Evolutionary conservation across 2,113 vertebrate species (phyloP).

Genomic region (Natator depressus): DNA sequence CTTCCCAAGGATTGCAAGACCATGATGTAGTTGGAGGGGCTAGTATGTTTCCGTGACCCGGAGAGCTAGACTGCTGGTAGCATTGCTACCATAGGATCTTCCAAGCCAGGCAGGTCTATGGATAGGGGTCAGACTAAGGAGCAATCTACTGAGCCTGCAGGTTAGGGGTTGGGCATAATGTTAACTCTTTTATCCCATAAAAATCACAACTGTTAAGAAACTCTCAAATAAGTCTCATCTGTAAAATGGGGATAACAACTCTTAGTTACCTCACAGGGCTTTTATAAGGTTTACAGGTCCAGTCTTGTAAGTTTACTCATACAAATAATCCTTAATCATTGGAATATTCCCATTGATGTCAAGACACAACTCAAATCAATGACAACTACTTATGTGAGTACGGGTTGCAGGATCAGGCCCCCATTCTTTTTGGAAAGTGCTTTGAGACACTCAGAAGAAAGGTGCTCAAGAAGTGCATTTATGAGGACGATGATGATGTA

Average conservation of each 20-base stretch:
- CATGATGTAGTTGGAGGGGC: neutral
- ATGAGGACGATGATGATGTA: neutral
- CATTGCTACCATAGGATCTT: neutral
- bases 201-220: neutral
- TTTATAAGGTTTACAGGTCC: neutral
- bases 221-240: neutral
- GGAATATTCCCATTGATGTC: neutral
- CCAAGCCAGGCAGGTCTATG: neutral
- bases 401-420: neutral
- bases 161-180: neutral
- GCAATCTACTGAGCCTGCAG: neutral
- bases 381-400: neutral
- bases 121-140: neutral
- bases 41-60: neutral
- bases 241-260: rapidly evolving
- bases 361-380: neutral
- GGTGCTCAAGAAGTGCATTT: neutral
- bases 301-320: rapidly evolving
- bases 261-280: neutral
- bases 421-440: neutral
- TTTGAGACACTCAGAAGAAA: neutral
- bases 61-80: neutral
- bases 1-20: neutral
- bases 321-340: neutral
- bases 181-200: neutral